Evolutionary conservation across 2,113 vertebrate species (phyloP).

Genomic region (Castor canadensis): DNA sequence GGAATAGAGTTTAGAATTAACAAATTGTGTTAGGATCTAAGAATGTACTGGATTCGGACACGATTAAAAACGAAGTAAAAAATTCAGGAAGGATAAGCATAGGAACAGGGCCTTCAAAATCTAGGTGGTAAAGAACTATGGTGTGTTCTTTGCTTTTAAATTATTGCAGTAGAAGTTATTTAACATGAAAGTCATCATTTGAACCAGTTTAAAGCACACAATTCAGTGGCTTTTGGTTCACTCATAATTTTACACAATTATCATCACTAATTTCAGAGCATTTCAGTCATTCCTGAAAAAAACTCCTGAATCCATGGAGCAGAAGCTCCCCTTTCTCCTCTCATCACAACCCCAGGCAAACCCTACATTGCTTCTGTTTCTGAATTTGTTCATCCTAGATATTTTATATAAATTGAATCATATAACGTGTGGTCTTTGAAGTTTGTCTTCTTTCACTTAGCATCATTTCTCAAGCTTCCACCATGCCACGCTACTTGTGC

Average conservation of each 20-base stretch:
- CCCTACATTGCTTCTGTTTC: not conserved
- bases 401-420: not conserved
- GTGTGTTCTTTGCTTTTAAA: not conserved
- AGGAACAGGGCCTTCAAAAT: not conserved
- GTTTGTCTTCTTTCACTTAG: not conserved
- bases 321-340: not conserved
- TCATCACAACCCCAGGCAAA: not conserved
- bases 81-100: not conserved
- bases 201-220: not conserved
- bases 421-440: too few species aligned
- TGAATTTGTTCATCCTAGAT: not conserved
- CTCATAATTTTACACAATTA: fast-evolving
- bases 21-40: not conserved
- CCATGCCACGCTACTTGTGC: too few species aligned
- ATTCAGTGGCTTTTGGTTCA: not conserved
- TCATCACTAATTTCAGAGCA: not conserved
- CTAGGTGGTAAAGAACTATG: not conserved
- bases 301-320: not conserved
- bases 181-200: not conserved
- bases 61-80: not conserved
- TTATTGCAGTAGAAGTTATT: not conserved
- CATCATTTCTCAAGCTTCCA: not conserved
- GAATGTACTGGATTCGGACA: not conserved
- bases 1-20: not conserved
- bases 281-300: not conserved